Evolutionary conservation across 2,797 vertebrate species (phyloP).

Genomic region (Eospalax fontanierii): DNA sequence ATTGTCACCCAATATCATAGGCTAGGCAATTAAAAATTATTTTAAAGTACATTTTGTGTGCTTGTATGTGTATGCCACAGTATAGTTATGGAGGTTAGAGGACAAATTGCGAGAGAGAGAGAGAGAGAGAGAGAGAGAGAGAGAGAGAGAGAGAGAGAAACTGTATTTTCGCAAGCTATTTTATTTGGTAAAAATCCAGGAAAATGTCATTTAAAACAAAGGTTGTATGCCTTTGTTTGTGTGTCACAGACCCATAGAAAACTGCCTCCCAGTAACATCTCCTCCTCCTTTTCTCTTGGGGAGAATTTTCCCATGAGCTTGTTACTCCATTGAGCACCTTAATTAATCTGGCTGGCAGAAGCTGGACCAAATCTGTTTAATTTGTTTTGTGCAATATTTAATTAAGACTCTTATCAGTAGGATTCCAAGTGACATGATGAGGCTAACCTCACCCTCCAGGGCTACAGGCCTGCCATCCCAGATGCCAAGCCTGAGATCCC

Average conservation of each 20-base stretch:
- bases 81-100: background rate
- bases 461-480: background rate
- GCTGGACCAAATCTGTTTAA: slow-evolving; percentile 56
- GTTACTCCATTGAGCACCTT: background rate
- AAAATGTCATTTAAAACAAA: slow-evolving; percentile 22
- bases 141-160: background rate
- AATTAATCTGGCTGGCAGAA: slow-evolving; percentile 67
- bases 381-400: slow-evolving; percentile 68
- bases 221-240: background rate
- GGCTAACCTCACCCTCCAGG: slow-evolving; percentile 8
- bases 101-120: background rate
- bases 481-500: background rate
- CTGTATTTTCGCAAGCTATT: background rate
- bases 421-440: slow-evolving; percentile 38
- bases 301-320: slow-evolving; percentile 32
- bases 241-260: background rate
- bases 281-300: background rate
- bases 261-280: background rate
- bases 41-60: background rate
- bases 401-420: slow-evolving; percentile 55
- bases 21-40: background rate
- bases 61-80: too few species aligned
- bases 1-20: background rate
- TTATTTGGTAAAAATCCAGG: background rate
- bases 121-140: too few species aligned